A percentile compares a stretch with the other conserved stretches of the same genome.
phyloP scores from a whole-genome alignment of 2,797 vertebrate species.

The Siniperca scherzeri region DNA sequence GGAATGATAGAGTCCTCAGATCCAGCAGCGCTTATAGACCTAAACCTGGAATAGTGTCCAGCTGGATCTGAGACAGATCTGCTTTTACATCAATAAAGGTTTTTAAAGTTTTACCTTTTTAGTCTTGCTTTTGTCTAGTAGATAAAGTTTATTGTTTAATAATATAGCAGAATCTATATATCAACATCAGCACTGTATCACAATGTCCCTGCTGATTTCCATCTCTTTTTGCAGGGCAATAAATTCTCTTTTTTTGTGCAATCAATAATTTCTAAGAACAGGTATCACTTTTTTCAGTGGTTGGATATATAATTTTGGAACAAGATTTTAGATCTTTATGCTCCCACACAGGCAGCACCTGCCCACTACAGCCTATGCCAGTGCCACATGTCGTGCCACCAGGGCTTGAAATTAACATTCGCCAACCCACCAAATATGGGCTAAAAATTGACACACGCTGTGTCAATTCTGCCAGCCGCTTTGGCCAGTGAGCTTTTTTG shows the following conservation, averaged over 20 bases:
- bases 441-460: conserved; percentile 55
- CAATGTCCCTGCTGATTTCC: background rate
- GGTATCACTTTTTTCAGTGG: conserved; percentile 3
- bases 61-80: background rate
- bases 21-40: background rate
- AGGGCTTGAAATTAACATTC: conserved; percentile 66
- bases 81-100: background rate
- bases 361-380: conserved; percentile 47
- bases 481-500: conserved; percentile 46
- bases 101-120: background rate
- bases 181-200: background rate
- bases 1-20: background rate
- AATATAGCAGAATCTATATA: background rate
- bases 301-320: conserved; percentile 29
- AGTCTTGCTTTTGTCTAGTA: background rate
- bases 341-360: conserved; percentile 53
- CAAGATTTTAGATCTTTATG: conserved; percentile 36
- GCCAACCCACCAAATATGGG: conserved; percentile 48
- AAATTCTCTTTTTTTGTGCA: background rate
- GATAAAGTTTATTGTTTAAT: background rate
- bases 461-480: conserved; percentile 34
- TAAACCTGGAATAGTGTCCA: background rate
- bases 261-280: conserved; percentile 4
- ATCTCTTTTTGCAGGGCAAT: background rate
- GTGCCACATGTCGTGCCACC: conserved; percentile 59